Conservation (phyloP, 1,140 invertebrate genomes). For the Ridgeia piscesae region DNA sequence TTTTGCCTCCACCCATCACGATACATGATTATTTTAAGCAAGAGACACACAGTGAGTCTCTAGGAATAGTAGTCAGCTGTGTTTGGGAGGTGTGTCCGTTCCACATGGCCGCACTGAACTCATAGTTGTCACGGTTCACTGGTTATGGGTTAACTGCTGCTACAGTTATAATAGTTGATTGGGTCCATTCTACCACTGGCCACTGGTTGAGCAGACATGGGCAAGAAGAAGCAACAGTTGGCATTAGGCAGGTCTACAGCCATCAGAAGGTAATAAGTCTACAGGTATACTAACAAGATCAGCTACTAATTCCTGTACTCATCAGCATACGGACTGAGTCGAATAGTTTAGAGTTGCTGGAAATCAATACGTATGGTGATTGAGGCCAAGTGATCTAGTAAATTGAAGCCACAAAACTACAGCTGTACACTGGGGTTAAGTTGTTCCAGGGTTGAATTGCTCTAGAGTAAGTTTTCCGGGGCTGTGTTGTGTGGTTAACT, state of each 20-base stretch:
- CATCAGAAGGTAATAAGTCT: not conserved
- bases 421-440: no score
- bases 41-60: no score
- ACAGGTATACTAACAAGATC: not conserved
- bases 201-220: not conserved
- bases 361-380: not conserved
- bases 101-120: no score
- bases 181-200: not conserved
- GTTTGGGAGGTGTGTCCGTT: no score
- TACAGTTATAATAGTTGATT: not conserved
- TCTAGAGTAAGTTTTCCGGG: no score
- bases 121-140: not conserved
- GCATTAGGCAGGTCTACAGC: not conserved
- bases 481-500: no score
- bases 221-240: not conserved
- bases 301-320: not conserved
- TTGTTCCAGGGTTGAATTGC: no score
- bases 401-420: not conserved
- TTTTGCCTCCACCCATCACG: no score
- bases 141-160: not conserved
- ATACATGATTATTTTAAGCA: no score
- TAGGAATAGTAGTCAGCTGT: no score
- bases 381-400: not conserved
- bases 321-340: not conserved
- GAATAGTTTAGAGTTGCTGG: not conserved